phyloP scores from a whole-genome alignment of 2,888 invertebrate genomes.

The Drosophila barbarae region DNA sequence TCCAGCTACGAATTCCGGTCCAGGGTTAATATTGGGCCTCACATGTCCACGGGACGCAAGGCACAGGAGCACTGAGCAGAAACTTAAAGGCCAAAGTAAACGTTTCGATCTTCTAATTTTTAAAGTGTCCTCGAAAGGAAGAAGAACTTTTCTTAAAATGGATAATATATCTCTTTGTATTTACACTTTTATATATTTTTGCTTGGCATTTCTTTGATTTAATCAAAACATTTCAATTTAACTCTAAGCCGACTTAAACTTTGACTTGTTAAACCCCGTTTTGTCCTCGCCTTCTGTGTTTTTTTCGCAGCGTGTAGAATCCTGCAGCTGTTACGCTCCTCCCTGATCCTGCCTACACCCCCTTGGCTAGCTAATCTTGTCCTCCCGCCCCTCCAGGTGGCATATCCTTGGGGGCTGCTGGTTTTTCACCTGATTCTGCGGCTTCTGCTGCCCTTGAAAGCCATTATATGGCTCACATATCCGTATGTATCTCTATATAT shows the following conservation, averaged over 20 bases:
- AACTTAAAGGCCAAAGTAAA: too few species aligned
- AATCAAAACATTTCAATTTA: neutral
- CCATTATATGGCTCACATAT: neutral
- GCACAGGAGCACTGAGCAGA: neutral
- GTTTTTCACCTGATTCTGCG: neutral
- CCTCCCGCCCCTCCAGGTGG: neutral
- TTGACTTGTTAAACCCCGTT: neutral
- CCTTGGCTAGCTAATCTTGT: slow-evolving; percentile 1
- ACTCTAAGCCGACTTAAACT: neutral
- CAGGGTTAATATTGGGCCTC: slow-evolving; percentile 18
- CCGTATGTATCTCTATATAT: too few species aligned
- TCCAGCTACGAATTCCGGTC: slow-evolving; percentile 2
- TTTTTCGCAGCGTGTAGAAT: neutral
- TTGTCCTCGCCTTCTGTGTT: too few species aligned
- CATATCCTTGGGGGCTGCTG: neutral
- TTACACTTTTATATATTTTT: neutral
- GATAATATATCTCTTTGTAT: neutral
- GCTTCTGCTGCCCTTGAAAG: slow-evolving; percentile 17
- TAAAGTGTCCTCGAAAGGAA: too few species aligned
- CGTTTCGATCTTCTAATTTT: too few species aligned
- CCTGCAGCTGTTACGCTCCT: neutral
- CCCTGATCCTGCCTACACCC: neutral
- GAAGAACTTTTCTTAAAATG: too few species aligned
- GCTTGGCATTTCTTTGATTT: neutral
- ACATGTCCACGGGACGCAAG: slow-evolving; percentile 1